Base-by-base conservation (phyloP, 1,140 invertebrate species). In the Orchesella cincta region DNA sequence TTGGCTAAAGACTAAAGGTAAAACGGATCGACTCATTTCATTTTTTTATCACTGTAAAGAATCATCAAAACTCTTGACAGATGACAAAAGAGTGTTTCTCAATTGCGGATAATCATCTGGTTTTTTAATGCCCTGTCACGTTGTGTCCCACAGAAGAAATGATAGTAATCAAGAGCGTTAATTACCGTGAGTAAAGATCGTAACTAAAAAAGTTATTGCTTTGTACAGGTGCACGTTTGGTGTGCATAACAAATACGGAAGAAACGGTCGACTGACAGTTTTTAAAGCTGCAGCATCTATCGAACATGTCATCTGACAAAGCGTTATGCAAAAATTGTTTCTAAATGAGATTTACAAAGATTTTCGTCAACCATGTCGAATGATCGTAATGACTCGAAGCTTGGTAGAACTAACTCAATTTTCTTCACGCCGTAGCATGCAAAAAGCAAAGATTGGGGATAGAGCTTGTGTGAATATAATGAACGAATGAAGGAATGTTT, bases 171-270 rank as follows among this genome's bases (percentile, higher is more conserved):
- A 67, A 67, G 62, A 67, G 31, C 62, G 62, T 33, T 67, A 67
- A 67, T 67, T 67, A 33, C 62, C 62, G 62, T 67, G 62, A 67
- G 62, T 67, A 33, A 67, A 33, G 31, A 67, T 57, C 52, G 62
- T 29, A 67, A 31, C 8, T 31, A 67, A 8, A 31, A 67, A 3
- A 29, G 14, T 3, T 67, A 57, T 5, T 57, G 52, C 52, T 18
- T 57, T 57, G 23, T 57, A 3, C 52, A 57, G 12, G 8, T 46
- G 52, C 52, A 12, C 8, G 39, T 46, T 46, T 46, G 39, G 39
- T 46, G 14, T 57, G 52, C 12, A 57, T n/a, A 46, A 20, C 29
- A 29, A 67, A 67, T 67, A 67, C 62, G 62, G 62, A 67, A 67
- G 62, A 67, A 67, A 67, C 23, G 62, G 62, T 67, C 23, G 62